Percentiles rank a stretch among this genome's conserved stretches.
Evolutionary conservation across 2,888 invertebrate genomes (phyloP).

Genomic region (Subacronicta megacephala): DNA sequence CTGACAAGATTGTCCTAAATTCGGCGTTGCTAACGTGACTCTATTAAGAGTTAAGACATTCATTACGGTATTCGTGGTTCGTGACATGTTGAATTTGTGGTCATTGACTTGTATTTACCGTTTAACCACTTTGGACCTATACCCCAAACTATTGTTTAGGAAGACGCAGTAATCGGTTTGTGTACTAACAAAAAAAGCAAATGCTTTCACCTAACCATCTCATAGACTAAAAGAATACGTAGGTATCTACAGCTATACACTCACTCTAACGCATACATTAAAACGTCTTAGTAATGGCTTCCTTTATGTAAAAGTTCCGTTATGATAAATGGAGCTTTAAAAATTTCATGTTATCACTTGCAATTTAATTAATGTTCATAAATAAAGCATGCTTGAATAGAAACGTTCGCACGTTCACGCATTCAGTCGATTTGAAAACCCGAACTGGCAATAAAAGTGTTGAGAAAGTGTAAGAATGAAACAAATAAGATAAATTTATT

Average conservation of each 20-base stretch:
- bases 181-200: conserved; percentile 39
- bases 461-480: conserved; percentile 19
- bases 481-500: conserved; percentile 6
- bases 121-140: conserved; percentile 62
- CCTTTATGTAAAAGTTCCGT: conserved; percentile 26
- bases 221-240: conserved; percentile 17
- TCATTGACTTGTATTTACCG: conserved; percentile 81
- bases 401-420: conserved; percentile 25
- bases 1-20: conserved; percentile 66
- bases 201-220: conserved; percentile 27
- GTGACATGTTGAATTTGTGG: conserved; percentile 74
- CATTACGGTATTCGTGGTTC: conserved; percentile 75
- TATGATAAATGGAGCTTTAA: conserved; percentile 30
- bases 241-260: conserved; percentile 20
- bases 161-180: conserved; percentile 44
- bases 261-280: conserved; percentile 13
- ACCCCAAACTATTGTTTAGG: conserved; percentile 63
- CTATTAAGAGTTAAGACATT: conserved; percentile 69
- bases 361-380: conserved; percentile 30
- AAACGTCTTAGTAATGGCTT: conserved; percentile 32
- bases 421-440: conserved; percentile 5
- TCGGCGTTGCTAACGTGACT: conserved; percentile 64
- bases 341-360: conserved; percentile 21
- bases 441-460: background rate
- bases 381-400: conserved; percentile 7